Percentiles rank a stretch among this genome's conserved stretches.
phyloP scores from a whole-genome alignment of 2,888 invertebrate genomes.

The Andrena fulva region DNA sequence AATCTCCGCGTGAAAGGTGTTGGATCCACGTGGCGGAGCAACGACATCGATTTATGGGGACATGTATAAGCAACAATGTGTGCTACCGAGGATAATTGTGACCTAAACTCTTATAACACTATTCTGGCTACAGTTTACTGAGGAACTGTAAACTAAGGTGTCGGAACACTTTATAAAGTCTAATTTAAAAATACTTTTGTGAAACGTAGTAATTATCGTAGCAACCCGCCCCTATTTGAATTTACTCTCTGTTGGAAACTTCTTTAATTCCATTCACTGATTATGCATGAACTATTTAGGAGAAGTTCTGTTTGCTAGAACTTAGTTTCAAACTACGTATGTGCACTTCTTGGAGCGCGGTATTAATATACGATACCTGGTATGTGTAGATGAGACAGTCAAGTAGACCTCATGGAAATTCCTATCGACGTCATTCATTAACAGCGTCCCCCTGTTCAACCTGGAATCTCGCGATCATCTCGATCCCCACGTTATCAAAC shows the following conservation, averaged over 20 bases:
- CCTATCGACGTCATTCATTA: not conserved
- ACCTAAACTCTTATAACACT: too few relatives aligned
- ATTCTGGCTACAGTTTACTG: too few relatives aligned
- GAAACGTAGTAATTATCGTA: not conserved
- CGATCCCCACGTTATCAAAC: slow-evolving; percentile 6
- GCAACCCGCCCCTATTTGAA: not conserved
- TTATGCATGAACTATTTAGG: not conserved
- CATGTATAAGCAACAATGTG: too few relatives aligned
- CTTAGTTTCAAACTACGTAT: not conserved
- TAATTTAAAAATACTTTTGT: not conserved
- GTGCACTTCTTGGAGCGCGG: too few relatives aligned
- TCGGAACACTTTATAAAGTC: not conserved
- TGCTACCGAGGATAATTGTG: too few relatives aligned
- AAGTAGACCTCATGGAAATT: not conserved
- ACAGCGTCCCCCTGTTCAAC: not conserved
- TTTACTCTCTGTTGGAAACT: not conserved
- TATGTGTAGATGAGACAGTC: too few relatives aligned
- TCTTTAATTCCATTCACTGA: not conserved
- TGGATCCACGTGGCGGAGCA: not conserved
- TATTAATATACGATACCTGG: too few relatives aligned
- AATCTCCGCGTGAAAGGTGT: not conserved
- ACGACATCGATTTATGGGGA: too few relatives aligned
- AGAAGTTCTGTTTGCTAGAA: not conserved
- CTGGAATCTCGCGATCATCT: not conserved
- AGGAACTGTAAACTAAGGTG: not conserved